Conservation (phyloP, 2,888 invertebrate species). For the Abscondita cerata region DNA sequence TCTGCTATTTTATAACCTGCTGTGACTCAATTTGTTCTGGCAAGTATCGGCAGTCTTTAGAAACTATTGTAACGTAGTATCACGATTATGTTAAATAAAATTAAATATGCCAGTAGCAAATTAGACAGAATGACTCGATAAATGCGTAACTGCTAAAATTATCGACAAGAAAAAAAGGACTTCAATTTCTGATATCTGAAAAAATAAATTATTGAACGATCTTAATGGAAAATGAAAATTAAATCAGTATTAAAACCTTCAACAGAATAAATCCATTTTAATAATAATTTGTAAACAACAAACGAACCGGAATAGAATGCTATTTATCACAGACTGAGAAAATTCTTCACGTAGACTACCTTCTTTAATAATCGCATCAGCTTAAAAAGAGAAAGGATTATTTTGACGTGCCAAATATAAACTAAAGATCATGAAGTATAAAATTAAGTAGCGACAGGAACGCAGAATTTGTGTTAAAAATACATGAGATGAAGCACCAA, state of each 20-base stretch:
- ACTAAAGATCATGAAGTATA: conserved; percentile 46
- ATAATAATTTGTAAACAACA: conserved; percentile 56
- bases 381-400: conserved; percentile 61
- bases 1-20: neutral
- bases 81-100: neutral
- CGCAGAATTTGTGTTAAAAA: conserved; percentile 49
- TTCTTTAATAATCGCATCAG: conserved; percentile 63
- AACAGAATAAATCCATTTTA: conserved; percentile 53
- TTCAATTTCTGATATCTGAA: neutral
- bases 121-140: neutral
- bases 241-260: conserved; percentile 31
- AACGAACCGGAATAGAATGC: conserved; percentile 53
- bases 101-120: neutral
- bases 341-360: conserved; percentile 63
- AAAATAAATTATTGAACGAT: neutral
- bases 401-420: conserved; percentile 45
- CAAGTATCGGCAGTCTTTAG: neutral
- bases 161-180: neutral
- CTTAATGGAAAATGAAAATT: conserved; percentile 25
- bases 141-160: neutral
- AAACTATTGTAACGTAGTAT: neutral
- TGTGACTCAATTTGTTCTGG: neutral
- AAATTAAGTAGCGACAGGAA: conserved; percentile 54
- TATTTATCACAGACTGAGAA: conserved; percentile 58
- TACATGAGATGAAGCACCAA: conserved; percentile 48